Base-by-base conservation (phyloP, 2,888 invertebrate genomes). In the Lagria hirta region DNA sequence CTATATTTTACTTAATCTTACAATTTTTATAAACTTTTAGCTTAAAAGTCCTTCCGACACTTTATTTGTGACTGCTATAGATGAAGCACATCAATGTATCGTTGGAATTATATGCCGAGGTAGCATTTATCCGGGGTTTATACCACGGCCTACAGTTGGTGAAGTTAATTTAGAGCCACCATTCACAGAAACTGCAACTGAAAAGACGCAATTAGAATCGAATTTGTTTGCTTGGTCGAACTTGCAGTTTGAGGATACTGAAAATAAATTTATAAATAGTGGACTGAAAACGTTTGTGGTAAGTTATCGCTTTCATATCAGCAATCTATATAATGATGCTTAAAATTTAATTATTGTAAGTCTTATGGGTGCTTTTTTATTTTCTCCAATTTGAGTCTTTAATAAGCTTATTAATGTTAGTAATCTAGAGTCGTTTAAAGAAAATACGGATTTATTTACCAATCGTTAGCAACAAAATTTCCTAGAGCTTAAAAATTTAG, bases 281-380 rank as follows among this genome's bases (percentile, higher is more conserved):
- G 81, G 93, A n/a, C 80, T 96, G 54, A 92, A 91, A 71, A 71
- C 94, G 28, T 95, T 96, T 74, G 91, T 91, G 27, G 88, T 95
- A 71, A 79, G 82, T 46, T 37, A 14, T n/a, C n/a, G n/a, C n/a
- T n/a, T n/a, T n/a, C n/a, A n/a, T n/a, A n/a, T n/a, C n/a, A n/a
- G n/a, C n/a, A n/a, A n/a, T n/a, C n/a, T n/a, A n/a, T n/a, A n/a
- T n/a, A n/a, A n/a, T n/a, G n/a, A n/a, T n/a, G n/a, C n/a, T n/a
- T n/a, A n/a, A n/a, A n/a, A n/a, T n/a, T n/a, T n/a, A n/a, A n/a
- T n/a, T n/a, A n/a, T n/a, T n/a, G n/a, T n/a, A n/a, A n/a, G n/a
- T n/a, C n/a, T n/a, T n/a, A n/a, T n/a, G n/a, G n/a, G n/a, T n/a
- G n/a, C n/a, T n/a, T n/a, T n/a, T n/a, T n/a, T n/a, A n/a, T n/a